These are phyloP conservation scores for Enteromius viviparus DNA, from an alignment of 2,797 vertebrate species.

Conservation along the genomic window DNA sequence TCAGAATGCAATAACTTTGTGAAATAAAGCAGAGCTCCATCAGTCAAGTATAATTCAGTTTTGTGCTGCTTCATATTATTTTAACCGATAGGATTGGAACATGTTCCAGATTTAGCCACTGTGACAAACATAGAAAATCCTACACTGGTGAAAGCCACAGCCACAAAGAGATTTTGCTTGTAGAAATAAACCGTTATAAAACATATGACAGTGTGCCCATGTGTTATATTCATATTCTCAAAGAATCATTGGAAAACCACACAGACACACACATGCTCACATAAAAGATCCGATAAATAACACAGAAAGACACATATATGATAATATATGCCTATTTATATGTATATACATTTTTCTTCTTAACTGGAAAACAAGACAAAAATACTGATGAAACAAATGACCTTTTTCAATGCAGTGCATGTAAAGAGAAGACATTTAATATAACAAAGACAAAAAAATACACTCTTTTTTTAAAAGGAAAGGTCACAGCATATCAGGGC, in stretches of 20 bases:
- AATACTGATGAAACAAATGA: not conserved
- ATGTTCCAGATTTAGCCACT: conserved; percentile 5
- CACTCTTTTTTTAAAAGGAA: conserved; percentile 14
- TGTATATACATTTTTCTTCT: too few relatives aligned
- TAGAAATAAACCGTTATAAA: conserved; percentile 24
- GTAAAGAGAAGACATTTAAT: conserved; percentile 29
- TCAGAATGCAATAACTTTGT: conserved; percentile 21
- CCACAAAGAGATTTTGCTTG: conserved; percentile 15
- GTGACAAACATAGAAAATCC: conserved; percentile 22
- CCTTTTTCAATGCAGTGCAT: not conserved
- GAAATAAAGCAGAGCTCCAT: conserved; percentile 43
- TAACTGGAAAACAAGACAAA: not conserved
- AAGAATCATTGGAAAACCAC: conserved; percentile 11
- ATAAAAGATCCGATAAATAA: not conserved
- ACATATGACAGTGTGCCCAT: conserved; percentile 10
- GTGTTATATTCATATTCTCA: conserved; percentile 33
- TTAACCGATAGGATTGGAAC: conserved; percentile 17
- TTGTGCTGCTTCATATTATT: conserved; percentile 22
- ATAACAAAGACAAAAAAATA: conserved; percentile 63
- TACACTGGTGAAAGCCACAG: conserved; percentile 23
- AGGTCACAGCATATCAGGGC: conserved; percentile 41
- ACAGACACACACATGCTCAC: not conserved
- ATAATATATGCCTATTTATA: too few relatives aligned
- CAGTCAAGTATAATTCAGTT: conserved; percentile 29
- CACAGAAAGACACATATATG: not conserved